Evolutionary conservation across 2,113 vertebrate genomes (phyloP).

Genomic region (Channa argus): DNA sequence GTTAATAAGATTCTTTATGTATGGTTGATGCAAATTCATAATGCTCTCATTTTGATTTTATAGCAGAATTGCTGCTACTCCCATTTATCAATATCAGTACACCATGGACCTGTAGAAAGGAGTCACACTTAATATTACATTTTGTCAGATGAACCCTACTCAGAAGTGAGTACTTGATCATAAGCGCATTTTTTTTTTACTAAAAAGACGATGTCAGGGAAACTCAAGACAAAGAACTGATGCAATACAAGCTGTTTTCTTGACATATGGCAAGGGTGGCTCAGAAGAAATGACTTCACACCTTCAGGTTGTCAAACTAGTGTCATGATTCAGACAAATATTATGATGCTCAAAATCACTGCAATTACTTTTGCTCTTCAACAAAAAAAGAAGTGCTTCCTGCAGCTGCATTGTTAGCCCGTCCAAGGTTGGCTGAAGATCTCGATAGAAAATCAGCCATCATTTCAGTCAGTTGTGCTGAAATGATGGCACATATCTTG

Average conservation of each 20-base stretch:
- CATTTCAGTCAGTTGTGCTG: background rate
- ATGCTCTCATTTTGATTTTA: slow-evolving; percentile 17
- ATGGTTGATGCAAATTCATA: slow-evolving; percentile 24
- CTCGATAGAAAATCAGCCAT: background rate
- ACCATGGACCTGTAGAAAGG: background rate
- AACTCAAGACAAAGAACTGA: background rate
- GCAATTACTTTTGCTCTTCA: background rate
- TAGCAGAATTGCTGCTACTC: slow-evolving; percentile 6
- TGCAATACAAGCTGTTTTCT: background rate
- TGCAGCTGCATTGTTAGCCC: slow-evolving; percentile 11
- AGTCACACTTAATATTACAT: background rate
- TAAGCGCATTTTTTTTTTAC: background rate
- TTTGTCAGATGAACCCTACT: background rate
- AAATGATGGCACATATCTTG: background rate
- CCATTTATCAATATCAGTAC: slow-evolving; percentile 43
- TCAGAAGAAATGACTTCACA: background rate
- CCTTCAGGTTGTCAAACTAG: background rate
- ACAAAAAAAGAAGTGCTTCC: background rate
- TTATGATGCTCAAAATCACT: background rate
- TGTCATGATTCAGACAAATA: background rate
- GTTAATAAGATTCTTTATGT: background rate
- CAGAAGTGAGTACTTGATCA: background rate
- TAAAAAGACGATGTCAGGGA: background rate
- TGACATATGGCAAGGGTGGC: background rate
- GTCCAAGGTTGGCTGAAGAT: background rate